Percentiles rank a stretch among this genome's conserved stretches.
Conservation (phyloP, 1,140 invertebrate genomes). For the Penaeus japonicus region DNA sequence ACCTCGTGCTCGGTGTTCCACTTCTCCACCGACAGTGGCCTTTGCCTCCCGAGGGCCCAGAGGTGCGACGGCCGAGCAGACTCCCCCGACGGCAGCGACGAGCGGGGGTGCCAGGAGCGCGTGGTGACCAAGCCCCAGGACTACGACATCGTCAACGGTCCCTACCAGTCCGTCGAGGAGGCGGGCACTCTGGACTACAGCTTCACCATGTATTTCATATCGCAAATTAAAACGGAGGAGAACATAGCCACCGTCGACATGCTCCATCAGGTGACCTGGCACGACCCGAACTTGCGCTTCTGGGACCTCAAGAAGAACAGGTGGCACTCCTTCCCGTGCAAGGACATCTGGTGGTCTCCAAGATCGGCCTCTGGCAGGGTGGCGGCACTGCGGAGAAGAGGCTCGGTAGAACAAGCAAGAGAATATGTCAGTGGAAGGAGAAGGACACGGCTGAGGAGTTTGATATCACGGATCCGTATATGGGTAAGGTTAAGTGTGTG, state of each 20-base stretch:
- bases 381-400: no score
- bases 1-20: background rate
- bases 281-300: background rate
- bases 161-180: background rate
- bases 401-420: no score
- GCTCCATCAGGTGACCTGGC: background rate
- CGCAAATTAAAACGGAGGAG: background rate
- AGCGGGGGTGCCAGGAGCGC: background rate
- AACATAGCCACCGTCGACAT: background rate
- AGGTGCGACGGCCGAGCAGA: background rate
- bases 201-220: background rate
- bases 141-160: background rate
- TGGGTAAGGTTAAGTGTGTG: no score
- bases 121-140: background rate
- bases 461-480: no score
- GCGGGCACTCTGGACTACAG: background rate
- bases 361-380: no score
- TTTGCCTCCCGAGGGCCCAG: background rate
- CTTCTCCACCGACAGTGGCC: background rate
- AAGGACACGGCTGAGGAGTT: no score
- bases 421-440: no score
- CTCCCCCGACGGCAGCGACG: constrained; percentile 4
- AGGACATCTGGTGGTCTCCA: no score
- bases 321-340: no score
- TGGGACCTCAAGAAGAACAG: no score